Conservation (phyloP, 2,113 vertebrate genomes). For the Malurus elegans region DNA sequence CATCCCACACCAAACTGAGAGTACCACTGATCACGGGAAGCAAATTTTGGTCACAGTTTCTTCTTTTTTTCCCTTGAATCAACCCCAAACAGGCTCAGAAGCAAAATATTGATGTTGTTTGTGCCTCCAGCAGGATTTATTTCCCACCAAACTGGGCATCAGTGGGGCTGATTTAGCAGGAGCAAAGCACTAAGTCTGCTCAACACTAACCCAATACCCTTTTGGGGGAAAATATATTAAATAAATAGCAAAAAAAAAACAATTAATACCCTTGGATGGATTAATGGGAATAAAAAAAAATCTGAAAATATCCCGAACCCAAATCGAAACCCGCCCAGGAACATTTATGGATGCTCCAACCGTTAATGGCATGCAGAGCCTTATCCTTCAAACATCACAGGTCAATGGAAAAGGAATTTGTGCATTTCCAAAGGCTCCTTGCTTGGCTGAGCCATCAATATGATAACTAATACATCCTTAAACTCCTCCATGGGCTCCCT, state of each 20-base stretch:
- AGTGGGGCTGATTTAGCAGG: background rate
- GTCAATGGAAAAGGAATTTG: slow-evolving; percentile 35
- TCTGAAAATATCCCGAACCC: background rate
- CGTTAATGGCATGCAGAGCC: slow-evolving; percentile 28
- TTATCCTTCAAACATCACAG: slow-evolving; percentile 40
- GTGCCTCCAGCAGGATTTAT: background rate
- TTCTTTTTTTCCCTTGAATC: background rate
- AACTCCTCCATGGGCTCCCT: slow-evolving; percentile 35
- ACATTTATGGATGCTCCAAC: slow-evolving; percentile 22
- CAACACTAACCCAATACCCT: background rate
- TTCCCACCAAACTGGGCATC: background rate
- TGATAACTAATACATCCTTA: slow-evolving; percentile 47
- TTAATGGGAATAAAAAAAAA: background rate
- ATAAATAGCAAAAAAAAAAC: background rate
- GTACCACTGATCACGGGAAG: background rate
- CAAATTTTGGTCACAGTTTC: background rate
- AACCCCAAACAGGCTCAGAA: background rate
- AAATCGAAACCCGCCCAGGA: background rate
- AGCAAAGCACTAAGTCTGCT: background rate
- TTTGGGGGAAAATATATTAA: background rate
- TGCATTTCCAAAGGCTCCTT: slow-evolving; percentile 29
- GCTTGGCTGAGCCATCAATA: slow-evolving; percentile 53
- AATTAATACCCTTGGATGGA: background rate
- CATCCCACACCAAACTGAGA: background rate
- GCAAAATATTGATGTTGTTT: background rate